phyloP scores from a whole-genome alignment of 2,888 invertebrate genomes.

The Erebia palarica region DNA sequence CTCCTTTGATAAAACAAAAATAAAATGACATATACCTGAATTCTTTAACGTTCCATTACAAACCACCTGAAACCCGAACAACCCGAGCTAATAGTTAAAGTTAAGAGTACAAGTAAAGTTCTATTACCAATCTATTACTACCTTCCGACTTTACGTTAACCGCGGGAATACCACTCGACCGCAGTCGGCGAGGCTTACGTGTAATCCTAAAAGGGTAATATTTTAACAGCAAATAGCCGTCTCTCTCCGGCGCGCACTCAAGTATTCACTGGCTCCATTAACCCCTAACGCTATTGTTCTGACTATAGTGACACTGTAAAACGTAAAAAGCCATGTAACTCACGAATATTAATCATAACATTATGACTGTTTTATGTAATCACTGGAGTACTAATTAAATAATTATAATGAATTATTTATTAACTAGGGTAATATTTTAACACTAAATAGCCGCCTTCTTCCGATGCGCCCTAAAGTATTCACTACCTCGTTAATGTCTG shows the following conservation, averaged over 20 bases:
- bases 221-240: conserved; percentile 70
- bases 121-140: conserved; percentile 12
- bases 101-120: conserved; percentile 12
- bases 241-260: conserved; percentile 63
- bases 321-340: conserved; percentile 4
- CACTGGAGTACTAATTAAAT: too few species aligned
- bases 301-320: conserved; percentile 48
- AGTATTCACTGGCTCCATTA: conserved; percentile 69
- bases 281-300: conserved; percentile 62
- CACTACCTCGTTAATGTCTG: too few species aligned
- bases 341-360: background rate
- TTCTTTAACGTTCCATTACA: background rate
- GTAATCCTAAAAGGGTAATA: conserved; percentile 76
- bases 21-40: background rate
- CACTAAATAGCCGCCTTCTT: too few species aligned
- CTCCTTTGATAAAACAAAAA: background rate
- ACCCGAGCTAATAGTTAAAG: background rate
- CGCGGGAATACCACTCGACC: conserved; percentile 52
- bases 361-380: background rate
- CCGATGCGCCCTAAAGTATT: too few species aligned
- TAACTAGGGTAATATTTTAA: too few species aligned
- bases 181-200: conserved; percentile 55
- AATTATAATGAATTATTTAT: too few species aligned
- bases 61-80: background rate
- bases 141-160: conserved; percentile 36